Percentiles rank a stretch among this genome's conserved stretches.
These are phyloP conservation scores for Hippolais icterina DNA, from an alignment of 2,113 vertebrate species.

Conservation along the genomic window DNA sequence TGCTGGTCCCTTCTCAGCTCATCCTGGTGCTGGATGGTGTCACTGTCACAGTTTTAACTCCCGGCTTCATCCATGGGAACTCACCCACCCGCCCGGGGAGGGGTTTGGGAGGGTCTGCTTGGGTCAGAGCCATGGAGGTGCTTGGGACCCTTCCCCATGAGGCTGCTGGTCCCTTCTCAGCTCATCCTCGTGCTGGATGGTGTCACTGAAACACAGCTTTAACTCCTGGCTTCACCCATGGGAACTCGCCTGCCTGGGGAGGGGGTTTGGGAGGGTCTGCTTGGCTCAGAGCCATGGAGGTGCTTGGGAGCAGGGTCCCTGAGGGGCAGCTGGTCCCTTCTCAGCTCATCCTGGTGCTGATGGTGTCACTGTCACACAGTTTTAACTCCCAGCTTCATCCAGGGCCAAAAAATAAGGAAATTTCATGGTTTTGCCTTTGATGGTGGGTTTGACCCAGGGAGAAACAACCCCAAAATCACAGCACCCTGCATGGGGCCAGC, in stretches of 20 bases:
- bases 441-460: background rate
- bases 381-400: background rate
- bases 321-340: background rate
- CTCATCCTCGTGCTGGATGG: too few species aligned
- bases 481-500: rapidly evolving
- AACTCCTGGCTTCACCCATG: background rate
- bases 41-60: background rate
- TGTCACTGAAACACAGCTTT: too few species aligned
- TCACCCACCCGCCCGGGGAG: too few species aligned
- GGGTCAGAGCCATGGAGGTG: too few species aligned
- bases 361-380: background rate
- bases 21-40: rapidly evolving
- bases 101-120: too few species aligned
- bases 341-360: rapidly evolving
- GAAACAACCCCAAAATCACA: background rate
- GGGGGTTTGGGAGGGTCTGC: background rate
- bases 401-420: background rate
- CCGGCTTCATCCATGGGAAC: too few species aligned
- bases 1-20: background rate
- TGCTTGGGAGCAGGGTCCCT: rapidly evolving
- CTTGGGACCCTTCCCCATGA: too few species aligned
- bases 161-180: too few species aligned
- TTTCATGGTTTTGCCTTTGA: rapidly evolving
- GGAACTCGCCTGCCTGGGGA: background rate
- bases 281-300: background rate